These are phyloP conservation scores for Lepidurus arcticus DNA, from an alignment of 1,140 invertebrate genomes.

Conservation along the genomic window DNA sequence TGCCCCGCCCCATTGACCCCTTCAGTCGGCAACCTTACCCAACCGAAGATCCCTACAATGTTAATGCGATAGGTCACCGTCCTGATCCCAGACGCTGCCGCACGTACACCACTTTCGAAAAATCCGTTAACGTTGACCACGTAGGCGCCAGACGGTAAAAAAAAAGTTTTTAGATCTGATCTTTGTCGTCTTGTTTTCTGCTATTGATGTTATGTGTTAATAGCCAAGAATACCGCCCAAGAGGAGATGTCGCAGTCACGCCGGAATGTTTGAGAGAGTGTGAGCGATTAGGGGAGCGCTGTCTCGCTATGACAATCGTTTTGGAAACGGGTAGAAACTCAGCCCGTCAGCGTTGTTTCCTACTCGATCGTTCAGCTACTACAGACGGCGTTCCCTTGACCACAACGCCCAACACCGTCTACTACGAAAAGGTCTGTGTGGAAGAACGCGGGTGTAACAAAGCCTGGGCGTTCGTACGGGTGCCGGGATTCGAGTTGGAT, in stretches of 20 bases:
- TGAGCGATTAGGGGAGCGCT: slow-evolving; percentile 45
- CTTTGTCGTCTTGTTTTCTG: background rate
- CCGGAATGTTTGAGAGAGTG: slow-evolving; percentile 48
- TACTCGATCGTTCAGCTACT: slow-evolving; percentile 45
- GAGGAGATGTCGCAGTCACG: slow-evolving; percentile 46
- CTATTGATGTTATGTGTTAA: background rate
- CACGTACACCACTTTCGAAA: slow-evolving; percentile 44
- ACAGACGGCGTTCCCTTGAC: slow-evolving; percentile 43
- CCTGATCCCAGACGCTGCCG: slow-evolving; percentile 26
- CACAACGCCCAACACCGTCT: slow-evolving; percentile 44
- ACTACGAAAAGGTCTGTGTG: slow-evolving; percentile 52
- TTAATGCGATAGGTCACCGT: slow-evolving; percentile 33
- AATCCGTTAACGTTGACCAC: slow-evolving; percentile 44
- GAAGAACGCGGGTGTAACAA: slow-evolving; percentile 46
- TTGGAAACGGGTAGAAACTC: slow-evolving; percentile 45
- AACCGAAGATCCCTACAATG: background rate
- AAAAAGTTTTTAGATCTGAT: background rate
- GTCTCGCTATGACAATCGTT: slow-evolving; percentile 47
- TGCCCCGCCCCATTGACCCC: slow-evolving; percentile 30
- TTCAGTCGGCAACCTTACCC: slow-evolving; percentile 10
- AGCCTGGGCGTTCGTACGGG: slow-evolving; percentile 50
- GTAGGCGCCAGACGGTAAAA: slow-evolving; percentile 40
- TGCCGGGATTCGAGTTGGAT: slow-evolving; percentile 47
- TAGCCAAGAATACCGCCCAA: slow-evolving; percentile 42
- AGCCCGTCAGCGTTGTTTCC: slow-evolving; percentile 46